These are phyloP conservation scores for Mallateleia sp. DNA, from an alignment of 2,888 invertebrate genomes.

Conservation along the genomic window DNA sequence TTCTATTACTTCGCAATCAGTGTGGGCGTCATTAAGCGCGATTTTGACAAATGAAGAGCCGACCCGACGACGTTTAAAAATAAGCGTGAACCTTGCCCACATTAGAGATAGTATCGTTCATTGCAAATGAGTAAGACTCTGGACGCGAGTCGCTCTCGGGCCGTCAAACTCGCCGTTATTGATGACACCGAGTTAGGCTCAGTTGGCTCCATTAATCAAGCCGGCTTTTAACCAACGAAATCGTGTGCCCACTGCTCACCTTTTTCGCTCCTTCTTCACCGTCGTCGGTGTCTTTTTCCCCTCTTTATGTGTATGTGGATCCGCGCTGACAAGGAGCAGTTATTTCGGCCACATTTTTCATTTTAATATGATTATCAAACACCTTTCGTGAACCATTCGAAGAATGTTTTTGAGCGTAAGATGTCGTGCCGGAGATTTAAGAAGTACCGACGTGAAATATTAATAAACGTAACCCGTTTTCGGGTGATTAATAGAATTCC, in stretches of 20 bases:
- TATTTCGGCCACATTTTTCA: constrained; percentile 69
- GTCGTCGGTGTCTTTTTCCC: constrained; percentile 31
- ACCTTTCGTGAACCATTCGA: constrained; percentile 45
- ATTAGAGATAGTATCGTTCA: constrained; percentile 73
- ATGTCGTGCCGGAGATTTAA: constrained; percentile 45
- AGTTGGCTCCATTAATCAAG: constrained; percentile 75
- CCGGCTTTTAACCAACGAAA: constrained; percentile 71
- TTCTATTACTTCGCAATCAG: constrained; percentile 87
- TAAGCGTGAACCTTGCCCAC: constrained; percentile 76
- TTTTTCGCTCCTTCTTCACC: constrained; percentile 14
- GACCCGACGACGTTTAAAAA: constrained; percentile 80
- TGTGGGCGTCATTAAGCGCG: constrained; percentile 85
- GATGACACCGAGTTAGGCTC: constrained; percentile 76
- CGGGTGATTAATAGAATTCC: constrained; percentile 57
- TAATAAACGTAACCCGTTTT: constrained; percentile 64
- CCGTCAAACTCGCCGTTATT: no score
- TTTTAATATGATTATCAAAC: constrained; percentile 73
- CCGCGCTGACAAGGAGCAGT: constrained; percentile 71
- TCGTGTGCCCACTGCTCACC: constrained; percentile 71
- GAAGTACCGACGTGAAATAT: constrained; percentile 60
- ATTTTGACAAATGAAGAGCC: constrained; percentile 85
- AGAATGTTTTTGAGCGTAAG: constrained; percentile 58
- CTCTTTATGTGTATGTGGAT: constrained; percentile 47
- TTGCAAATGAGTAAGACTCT: constrained; percentile 71
- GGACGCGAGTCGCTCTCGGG: no score